Evolutionary conservation across 2,888 invertebrate genomes (phyloP), one percentile per base, ranked within the genome.

Genomic region (Lutraria lutraria): DNA sequence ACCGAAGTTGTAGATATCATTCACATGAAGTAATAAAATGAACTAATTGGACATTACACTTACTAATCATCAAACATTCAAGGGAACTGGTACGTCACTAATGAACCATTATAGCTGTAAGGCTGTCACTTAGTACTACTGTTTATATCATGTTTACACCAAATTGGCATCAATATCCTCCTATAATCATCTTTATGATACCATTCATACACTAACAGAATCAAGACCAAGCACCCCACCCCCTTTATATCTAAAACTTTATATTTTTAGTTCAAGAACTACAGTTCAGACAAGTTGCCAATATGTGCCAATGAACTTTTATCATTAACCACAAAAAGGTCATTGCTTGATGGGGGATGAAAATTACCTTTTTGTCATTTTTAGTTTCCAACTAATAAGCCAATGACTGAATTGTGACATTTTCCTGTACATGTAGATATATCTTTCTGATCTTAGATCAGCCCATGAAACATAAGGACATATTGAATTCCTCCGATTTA

Each of bases 91-190:
- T 84, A 76, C 25, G 54, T 54, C 76, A 29, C 31, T 76, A 76
- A 76, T 76, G 31, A 76, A 76, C 76, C 76, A 34, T 76, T 2
- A 76, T 31, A 76, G 19, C 76, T 25, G 15, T 34, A 31, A 34
- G 76, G 31, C 31, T 76, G 34, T 6, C 53, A 16, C 68, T 82
- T 82, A 34, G 76, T 76, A 76, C 1, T 34, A 25, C 16, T 76
- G 76, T 76, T 87, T 87, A 87, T 82, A 56, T 72, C 76, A 82
- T 82, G 82, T 87, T 83, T 76, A 87, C 76, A 87, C 52, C 87
- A 82, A 81, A 31, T 81, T 87, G 87, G 82, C 87, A 87, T 72
- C 87, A 81, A 87, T 87, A 68, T 82, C 72, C 52, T 60, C 10
- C 82, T 29, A 19, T 52, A 68, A 86, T 81, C 86, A 68, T 83